Conservation (phyloP, 1,140 invertebrate genomes). For the Doryteuthis pealeii region DNA sequence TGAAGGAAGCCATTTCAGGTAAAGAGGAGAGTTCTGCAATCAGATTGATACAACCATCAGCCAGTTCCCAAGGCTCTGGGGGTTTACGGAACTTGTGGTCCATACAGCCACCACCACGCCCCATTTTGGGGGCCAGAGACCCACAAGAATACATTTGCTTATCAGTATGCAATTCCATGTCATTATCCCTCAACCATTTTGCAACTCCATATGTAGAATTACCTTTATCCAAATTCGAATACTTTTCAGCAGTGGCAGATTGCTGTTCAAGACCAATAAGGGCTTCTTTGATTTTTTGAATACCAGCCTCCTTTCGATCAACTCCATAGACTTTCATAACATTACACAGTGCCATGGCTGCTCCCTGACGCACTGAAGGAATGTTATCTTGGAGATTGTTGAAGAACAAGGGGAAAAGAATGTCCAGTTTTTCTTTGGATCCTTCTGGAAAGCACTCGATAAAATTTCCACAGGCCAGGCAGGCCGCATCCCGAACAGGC, state of each 20-base stretch:
- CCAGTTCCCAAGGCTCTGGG: conserved; percentile 66
- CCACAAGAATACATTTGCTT: conserved; percentile 67
- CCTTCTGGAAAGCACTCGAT: conserved; percentile 64
- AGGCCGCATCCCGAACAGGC: conserved; percentile 68
- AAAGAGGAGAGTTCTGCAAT: conserved; percentile 62
- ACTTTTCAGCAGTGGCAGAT: conserved; percentile 60
- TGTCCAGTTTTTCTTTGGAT: conserved; percentile 53
- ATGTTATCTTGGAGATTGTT: conserved; percentile 65
- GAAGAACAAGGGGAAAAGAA: conserved; percentile 64
- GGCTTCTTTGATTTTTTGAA: conserved; percentile 51
- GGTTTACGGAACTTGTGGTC: conserved; percentile 63
- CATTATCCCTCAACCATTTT: conserved; percentile 63
- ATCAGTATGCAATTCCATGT: conserved; percentile 63
- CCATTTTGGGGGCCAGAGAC: conserved; percentile 66
- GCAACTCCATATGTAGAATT: conserved; percentile 62
- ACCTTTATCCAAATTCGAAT: conserved; percentile 57
- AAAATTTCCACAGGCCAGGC: conserved; percentile 67
- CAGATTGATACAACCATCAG: conserved; percentile 65
- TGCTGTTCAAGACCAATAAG: conserved; percentile 60
- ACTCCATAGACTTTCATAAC: conserved; percentile 64
- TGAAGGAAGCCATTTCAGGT: conserved; percentile 35
- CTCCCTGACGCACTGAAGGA: conserved; percentile 65
- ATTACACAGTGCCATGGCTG: conserved; percentile 62
- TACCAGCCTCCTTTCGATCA: conserved; percentile 36
- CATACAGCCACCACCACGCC: conserved; percentile 62